These are phyloP conservation scores for Hylomyscus alleni DNA, from an alignment of 2,797 vertebrate species.

Conservation along the genomic window DNA sequence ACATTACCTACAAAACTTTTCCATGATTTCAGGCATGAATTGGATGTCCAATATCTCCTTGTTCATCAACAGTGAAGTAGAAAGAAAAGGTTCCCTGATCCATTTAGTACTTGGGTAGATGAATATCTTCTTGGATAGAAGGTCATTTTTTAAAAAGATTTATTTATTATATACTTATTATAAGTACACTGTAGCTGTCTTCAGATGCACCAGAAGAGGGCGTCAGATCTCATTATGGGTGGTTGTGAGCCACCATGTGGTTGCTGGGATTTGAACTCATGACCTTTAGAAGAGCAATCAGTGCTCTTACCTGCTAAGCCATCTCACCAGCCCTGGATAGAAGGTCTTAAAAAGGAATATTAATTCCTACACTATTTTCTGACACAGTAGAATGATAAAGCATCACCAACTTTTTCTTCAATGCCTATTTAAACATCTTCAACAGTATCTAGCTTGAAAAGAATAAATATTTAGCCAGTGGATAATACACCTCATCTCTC, in stretches of 20 bases:
- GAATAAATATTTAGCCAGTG: conserved; percentile 17
- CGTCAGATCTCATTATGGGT: no score
- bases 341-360: conserved; percentile 24
- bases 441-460: neutral
- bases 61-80: neutral
- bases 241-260: no score
- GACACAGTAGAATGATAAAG: conserved; percentile 49
- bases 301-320: no score
- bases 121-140: conserved; percentile 61
- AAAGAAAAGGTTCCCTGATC: neutral
- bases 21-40: conserved; percentile 29
- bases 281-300: no score
- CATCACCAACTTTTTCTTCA: conserved; percentile 26
- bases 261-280: no score
- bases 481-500: neutral
- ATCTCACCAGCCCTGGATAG: no score
- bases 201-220: no score
- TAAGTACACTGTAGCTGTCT: no score
- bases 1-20: conserved; percentile 5
- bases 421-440: neutral
- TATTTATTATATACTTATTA: no score
- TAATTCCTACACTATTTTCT: conserved; percentile 56
- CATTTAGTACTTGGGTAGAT: conserved; percentile 7
- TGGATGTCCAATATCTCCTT: neutral
- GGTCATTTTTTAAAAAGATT: no score